Conservation (phyloP, 2,888 invertebrate genomes). For the Leptinotarsa haldemani region DNA sequence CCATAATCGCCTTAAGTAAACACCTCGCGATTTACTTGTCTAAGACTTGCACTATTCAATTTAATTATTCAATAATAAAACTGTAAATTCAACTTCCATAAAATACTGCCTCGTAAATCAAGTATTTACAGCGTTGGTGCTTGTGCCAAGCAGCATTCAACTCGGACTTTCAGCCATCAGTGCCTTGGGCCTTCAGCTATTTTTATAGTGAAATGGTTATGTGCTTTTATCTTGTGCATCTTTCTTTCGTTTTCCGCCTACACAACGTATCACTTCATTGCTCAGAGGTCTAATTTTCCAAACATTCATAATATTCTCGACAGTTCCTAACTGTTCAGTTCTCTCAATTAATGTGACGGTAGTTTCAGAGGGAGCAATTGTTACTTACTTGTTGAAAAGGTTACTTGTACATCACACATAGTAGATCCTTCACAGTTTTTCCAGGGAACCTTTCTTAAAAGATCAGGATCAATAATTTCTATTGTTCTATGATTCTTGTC, state of each 20-base stretch:
- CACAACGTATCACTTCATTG: constrained; percentile 3
- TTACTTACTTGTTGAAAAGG: not conserved
- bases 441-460: no score
- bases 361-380: not conserved
- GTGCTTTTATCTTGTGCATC: constrained; percentile 12
- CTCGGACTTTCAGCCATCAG: constrained; percentile 11
- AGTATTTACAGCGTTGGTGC: constrained; percentile 22
- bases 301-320: not conserved
- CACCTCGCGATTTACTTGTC: constrained; percentile 21
- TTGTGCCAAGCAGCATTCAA: constrained; percentile 1
- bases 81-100: constrained; percentile 27
- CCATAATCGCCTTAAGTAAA: constrained; percentile 28
- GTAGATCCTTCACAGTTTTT: no score
- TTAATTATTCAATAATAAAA: constrained; percentile 31
- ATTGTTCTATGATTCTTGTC: no score
- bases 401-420: no score
- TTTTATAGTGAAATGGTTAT: constrained; percentile 2
- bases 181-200: constrained; percentile 17
- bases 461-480: no score
- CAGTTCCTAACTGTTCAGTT: not conserved
- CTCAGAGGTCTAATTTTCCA: not conserved
- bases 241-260: constrained; percentile 3
- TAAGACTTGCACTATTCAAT: constrained; percentile 24
- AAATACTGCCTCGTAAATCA: constrained; percentile 30
- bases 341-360: not conserved